Evolutionary conservation across 1,140 invertebrate species (phyloP).

Genomic region (Eumeta japonica): DNA sequence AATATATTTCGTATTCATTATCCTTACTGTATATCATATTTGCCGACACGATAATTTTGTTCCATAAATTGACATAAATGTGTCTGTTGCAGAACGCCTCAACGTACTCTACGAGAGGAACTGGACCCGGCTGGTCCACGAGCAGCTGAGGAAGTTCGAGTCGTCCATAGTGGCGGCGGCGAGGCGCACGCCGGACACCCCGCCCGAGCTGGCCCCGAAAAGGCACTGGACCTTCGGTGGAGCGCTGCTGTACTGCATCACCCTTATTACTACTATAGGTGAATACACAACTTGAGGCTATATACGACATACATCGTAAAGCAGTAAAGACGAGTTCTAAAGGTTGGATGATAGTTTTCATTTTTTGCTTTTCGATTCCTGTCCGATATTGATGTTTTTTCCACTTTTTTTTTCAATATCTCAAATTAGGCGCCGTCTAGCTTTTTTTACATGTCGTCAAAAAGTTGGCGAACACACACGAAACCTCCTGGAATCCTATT

Average conservation of each 20-base stretch:
- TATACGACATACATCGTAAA: not conserved
- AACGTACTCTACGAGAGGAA: slow-evolving; percentile 81
- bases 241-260: slow-evolving; percentile 49
- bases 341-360: too few relatives aligned
- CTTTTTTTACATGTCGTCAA: too few relatives aligned
- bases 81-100: slow-evolving; percentile 66
- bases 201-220: slow-evolving; percentile 51
- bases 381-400: too few relatives aligned
- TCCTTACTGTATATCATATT: too few relatives aligned
- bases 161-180: slow-evolving; percentile 72
- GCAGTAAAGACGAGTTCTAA: not conserved
- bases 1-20: too few relatives aligned
- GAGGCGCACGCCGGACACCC: slow-evolving; percentile 52
- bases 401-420: too few relatives aligned
- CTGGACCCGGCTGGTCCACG: slow-evolving; percentile 75
- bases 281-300: slow-evolving; percentile 9
- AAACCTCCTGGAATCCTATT: too few relatives aligned
- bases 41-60: too few relatives aligned
- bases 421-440: too few relatives aligned
- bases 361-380: too few relatives aligned
- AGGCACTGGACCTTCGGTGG: slow-evolving; percentile 51
- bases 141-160: slow-evolving; percentile 76
- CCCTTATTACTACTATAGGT: slow-evolving; percentile 54
- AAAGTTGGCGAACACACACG: too few relatives aligned
- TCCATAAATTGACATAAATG: too few relatives aligned